These are phyloP conservation scores for Pseudomugil gertrudae DNA, from an alignment of 2,797 vertebrate genomes.

Conservation along the genomic window DNA sequence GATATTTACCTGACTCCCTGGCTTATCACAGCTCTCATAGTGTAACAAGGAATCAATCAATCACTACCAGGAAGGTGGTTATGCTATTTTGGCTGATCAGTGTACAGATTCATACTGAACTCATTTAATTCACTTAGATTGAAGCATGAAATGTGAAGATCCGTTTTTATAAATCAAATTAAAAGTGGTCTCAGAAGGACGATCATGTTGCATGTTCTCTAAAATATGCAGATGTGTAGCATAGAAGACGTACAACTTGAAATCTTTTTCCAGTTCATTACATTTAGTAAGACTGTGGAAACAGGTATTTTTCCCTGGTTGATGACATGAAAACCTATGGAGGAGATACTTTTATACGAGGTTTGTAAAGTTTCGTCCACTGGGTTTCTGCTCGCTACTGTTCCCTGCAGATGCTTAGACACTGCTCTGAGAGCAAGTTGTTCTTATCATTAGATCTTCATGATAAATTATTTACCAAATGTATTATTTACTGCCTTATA, in stretches of 20 bases:
- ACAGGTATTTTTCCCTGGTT: slow-evolving; percentile 4
- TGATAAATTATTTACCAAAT: slow-evolving; percentile 66
- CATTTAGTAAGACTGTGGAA: background rate
- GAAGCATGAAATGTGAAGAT: too few species aligned
- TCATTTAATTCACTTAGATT: too few species aligned
- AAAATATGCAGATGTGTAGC: slow-evolving; percentile 6
- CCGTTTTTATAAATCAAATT: slow-evolving; percentile 24
- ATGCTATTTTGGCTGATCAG: too few species aligned
- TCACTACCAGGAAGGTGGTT: too few species aligned
- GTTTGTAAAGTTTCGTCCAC: slow-evolving; percentile 10
- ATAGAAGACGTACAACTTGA: background rate
- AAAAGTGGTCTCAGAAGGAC: slow-evolving; percentile 13
- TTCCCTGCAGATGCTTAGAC: slow-evolving; percentile 38
- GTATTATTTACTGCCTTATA: slow-evolving; percentile 45
- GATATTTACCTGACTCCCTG: too few species aligned
- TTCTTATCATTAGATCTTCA: slow-evolving; percentile 55
- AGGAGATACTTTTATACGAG: slow-evolving; percentile 27
- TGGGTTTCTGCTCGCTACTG: slow-evolving; percentile 27
- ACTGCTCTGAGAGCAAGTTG: slow-evolving; percentile 8
- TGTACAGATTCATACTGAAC: too few species aligned
- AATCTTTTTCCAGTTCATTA: slow-evolving; percentile 20
- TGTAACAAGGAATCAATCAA: too few species aligned
- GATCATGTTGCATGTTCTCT: background rate
- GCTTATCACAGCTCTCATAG: too few species aligned
- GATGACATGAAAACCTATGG: background rate